A percentile compares a stretch with the other conserved stretches of the same genome.
Conservation (phyloP, 1,140 invertebrate genomes). For the Drosophila sproati region DNA sequence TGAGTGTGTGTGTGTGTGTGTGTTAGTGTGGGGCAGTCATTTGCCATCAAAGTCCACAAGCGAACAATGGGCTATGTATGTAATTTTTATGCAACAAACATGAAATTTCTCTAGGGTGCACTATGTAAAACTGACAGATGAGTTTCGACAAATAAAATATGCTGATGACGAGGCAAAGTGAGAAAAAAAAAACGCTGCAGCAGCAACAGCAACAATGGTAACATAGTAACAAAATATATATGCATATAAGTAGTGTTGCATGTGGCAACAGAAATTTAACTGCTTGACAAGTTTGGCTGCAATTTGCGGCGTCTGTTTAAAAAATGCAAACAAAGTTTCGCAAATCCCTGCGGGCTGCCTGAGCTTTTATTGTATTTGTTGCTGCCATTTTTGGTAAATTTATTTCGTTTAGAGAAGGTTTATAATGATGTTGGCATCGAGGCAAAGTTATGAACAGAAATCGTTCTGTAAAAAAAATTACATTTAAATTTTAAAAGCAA, state of each 20-base stretch:
- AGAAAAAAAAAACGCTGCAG: neutral
- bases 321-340: slow-evolving; percentile 43
- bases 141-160: slow-evolving; percentile 51
- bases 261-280: slow-evolving; percentile 47
- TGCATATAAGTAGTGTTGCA: slow-evolving; percentile 18
- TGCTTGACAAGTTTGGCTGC: slow-evolving; percentile 52
- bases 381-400: slow-evolving; percentile 36
- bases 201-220: slow-evolving; percentile 17
- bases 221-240: slow-evolving; percentile 34
- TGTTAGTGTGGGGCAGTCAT: slow-evolving; percentile 51
- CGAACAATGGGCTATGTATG: slow-evolving; percentile 76
- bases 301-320: slow-evolving; percentile 54
- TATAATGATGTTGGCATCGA: slow-evolving; percentile 38
- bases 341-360: slow-evolving; percentile 31
- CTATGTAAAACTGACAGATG: slow-evolving; percentile 81
- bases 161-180: slow-evolving; percentile 40
- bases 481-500: slow-evolving; percentile 18
- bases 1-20: slow-evolving; percentile 11
- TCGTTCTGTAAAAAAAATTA: slow-evolving; percentile 5
- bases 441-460: neutral
- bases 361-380: slow-evolving; percentile 12
- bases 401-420: slow-evolving; percentile 44
- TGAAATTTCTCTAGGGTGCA: slow-evolving; percentile 78
- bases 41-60: slow-evolving; percentile 71
- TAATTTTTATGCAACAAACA: slow-evolving; percentile 82